Percentiles rank a stretch among this genome's conserved stretches.
These are phyloP conservation scores for Heliangelus exortis DNA, from an alignment of 2,797 vertebrate genomes.

Conservation along the genomic window DNA sequence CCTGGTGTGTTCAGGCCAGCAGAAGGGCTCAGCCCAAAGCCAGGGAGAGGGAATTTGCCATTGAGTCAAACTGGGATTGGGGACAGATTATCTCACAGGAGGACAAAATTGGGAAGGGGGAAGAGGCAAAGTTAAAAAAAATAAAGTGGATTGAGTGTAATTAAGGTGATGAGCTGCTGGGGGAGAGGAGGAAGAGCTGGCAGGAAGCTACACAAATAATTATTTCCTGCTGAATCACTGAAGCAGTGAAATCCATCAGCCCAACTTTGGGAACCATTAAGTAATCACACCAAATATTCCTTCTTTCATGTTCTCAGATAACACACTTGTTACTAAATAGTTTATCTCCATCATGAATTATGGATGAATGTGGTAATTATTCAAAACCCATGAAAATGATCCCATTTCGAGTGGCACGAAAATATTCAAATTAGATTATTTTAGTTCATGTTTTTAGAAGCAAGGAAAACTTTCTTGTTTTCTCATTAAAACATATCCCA, in stretches of 20 bases:
- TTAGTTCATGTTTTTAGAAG: neutral
- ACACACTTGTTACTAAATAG: neutral
- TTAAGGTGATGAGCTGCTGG: neutral
- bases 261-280: neutral
- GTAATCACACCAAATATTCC: neutral
- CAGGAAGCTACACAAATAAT: neutral
- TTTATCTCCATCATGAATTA: neutral
- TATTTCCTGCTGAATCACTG: neutral
- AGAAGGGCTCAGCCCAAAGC: neutral
- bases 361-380: neutral
- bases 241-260: neutral
- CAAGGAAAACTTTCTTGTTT: neutral
- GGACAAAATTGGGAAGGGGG: neutral
- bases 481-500: neutral
- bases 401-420: neutral
- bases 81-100: neutral
- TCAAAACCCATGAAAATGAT: neutral
- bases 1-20: neutral
- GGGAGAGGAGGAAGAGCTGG: neutral
- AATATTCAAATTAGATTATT: neutral
- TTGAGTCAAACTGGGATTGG: rapidly evolving
- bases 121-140: neutral
- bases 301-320: neutral
- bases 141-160: no score
- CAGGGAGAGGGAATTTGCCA: neutral